Evolutionary conservation across 35 echinoderm and acorn worm species (phyloP), one percentile per base, ranked within the genome.

Genomic region (Chiridota heheva): DNA sequence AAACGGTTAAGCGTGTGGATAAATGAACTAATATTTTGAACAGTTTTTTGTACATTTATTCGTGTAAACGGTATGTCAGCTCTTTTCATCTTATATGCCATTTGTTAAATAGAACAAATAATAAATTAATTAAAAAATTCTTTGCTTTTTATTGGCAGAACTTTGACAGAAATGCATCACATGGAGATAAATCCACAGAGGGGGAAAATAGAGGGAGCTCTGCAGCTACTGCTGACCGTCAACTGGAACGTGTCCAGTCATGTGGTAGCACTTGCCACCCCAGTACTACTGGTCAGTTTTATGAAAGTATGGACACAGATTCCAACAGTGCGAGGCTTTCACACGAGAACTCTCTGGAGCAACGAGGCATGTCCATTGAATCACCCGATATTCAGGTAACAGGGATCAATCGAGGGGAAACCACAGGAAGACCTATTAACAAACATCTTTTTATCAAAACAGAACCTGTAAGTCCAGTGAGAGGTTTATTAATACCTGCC

Each of bases 391-490:
- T 64, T 44, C 47, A 60, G 25, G 35, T 30, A 84, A 48, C 39
- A 3, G 65, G 24, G 31, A 42, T 35, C n/a, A 33, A 22, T 29
- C 7, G 35, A 18, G 63, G 59, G 81, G 25, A 28, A 25, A 64
- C 45, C 0, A 40, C n/a, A n/a, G n/a, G n/a, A n/a, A n/a, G n/a
- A n/a, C n/a, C n/a, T n/a, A n/a, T n/a, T n/a, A n/a, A 64, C 17
- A 78, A 37, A 16, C 35, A 42, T 24, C 27, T 61, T 27, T 83
- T 75, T 43, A 93, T 93, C 78, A 93, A 93, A 39, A 67, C 74
- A 12, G 90, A 93, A 69, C 90, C 90, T 39, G 85, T 93, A 22
- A 93, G 90, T 59, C 90, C 90, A 60, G 90, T 84, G 1, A 72
- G 78, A 48, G 32, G 80, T 41, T 42, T 60, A n/a, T 22, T 51